Conservation (phyloP, 2,888 invertebrate species). For the Hirtodrosophila duncani region DNA sequence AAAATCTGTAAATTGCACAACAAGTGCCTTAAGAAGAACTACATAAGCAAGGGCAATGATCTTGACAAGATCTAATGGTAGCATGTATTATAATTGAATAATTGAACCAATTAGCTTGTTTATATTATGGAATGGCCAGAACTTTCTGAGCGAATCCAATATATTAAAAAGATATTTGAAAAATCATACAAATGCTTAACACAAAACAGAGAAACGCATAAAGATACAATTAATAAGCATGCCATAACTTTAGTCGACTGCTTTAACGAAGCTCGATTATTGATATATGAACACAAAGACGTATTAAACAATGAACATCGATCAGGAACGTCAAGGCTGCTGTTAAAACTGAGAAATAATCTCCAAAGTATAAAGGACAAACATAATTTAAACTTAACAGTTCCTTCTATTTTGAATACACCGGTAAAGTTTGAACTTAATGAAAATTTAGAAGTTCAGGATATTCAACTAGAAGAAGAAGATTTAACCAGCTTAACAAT, state of each 20-base stretch:
- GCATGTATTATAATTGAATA: no score
- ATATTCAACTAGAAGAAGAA: no score
- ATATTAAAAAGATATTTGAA: neutral
- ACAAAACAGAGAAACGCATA: no score
- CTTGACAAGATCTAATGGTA: no score
- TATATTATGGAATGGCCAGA: neutral
- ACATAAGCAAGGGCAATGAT: no score
- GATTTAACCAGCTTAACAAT: neutral
- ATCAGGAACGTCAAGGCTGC: neutral
- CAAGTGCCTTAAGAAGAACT: no score
- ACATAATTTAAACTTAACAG: neutral
- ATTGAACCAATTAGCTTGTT: neutral
- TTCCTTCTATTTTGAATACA: slow-evolving; percentile 3
- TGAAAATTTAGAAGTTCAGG: no score
- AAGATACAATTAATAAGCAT: no score
- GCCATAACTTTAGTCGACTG: neutral
- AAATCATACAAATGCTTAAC: no score
- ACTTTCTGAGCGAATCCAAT: neutral
- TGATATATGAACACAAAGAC: slow-evolving; percentile 11
- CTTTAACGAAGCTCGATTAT: slow-evolving; percentile 10
- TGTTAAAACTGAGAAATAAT: no score
- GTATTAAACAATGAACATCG: slow-evolving; percentile 12
- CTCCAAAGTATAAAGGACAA: neutral
- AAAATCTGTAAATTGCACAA: no score
- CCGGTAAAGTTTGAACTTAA: neutral